A percentile compares a stretch with the other conserved stretches of the same genome.
Evolutionary conservation across 2,888 invertebrate genomes (phyloP).

Genomic region (Nebria salina): DNA sequence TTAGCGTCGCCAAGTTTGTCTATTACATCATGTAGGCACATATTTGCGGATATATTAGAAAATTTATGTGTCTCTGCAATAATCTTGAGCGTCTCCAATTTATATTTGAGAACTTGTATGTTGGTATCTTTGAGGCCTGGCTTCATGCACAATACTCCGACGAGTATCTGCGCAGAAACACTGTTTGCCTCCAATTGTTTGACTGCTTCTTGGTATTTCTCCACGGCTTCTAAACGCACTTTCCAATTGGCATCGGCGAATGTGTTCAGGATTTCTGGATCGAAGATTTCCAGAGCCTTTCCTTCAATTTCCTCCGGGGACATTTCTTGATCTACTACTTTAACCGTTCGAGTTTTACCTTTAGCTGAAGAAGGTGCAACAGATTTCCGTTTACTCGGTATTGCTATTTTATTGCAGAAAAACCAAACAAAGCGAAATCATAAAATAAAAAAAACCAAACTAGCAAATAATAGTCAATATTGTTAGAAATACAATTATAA

Average conservation of each 20-base stretch:
- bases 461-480: background rate
- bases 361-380: slow-evolving; percentile 55
- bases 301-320: slow-evolving; percentile 82
- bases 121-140: slow-evolving; percentile 92
- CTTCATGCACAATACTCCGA: slow-evolving; percentile 79
- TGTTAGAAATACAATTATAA: background rate
- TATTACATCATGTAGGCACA: slow-evolving; percentile 80
- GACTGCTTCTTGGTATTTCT: slow-evolving; percentile 73
- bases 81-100: slow-evolving; percentile 81
- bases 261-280: slow-evolving; percentile 71
- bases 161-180: slow-evolving; percentile 78
- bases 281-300: slow-evolving; percentile 73
- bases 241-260: slow-evolving; percentile 88
- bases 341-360: slow-evolving; percentile 57
- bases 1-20: slow-evolving; percentile 88
- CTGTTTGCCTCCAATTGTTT: slow-evolving; percentile 71
- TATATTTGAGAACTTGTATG: slow-evolving; percentile 87
- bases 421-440: slow-evolving; percentile 27
- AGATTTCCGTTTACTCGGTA: slow-evolving; percentile 57
- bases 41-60: slow-evolving; percentile 76
- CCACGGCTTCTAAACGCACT: slow-evolving; percentile 77
- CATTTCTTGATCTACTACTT: slow-evolving; percentile 71
- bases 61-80: slow-evolving; percentile 80
- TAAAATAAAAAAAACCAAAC: slow-evolving; percentile 20
- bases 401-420: slow-evolving; percentile 15